phyloP scores from a whole-genome alignment of 2,797 vertebrate species.

The Bradypus variegatus region DNA sequence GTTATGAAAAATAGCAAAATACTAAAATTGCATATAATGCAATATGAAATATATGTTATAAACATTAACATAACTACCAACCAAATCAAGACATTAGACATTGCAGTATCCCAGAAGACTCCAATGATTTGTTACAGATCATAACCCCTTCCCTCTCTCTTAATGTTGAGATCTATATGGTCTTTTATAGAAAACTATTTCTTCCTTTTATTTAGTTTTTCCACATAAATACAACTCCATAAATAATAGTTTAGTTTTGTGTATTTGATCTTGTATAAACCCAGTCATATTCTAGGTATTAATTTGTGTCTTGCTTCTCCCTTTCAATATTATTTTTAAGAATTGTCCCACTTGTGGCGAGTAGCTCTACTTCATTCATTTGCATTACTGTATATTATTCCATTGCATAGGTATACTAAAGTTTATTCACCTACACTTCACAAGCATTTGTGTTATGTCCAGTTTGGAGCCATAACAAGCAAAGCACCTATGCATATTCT shows the following conservation, averaged over 20 bases:
- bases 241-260: neutral
- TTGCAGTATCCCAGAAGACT: neutral
- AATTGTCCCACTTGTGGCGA: neutral
- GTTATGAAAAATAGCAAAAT: neutral
- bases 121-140: neutral
- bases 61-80: neutral
- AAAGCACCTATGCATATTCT: neutral
- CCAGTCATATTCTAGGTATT: neutral
- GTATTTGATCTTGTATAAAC: neutral
- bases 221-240: neutral
- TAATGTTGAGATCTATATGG: neutral
- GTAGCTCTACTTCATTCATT: neutral
- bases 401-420: neutral
- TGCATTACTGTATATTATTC: neutral
- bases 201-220: conserved; percentile 14
- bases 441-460: neutral
- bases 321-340: neutral
- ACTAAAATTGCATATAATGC: neutral
- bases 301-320: neutral
- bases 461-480: neutral
- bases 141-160: neutral
- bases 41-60: neutral
- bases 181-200: neutral
- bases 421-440: neutral
- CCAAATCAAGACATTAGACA: neutral